Evolutionary conservation across 1,140 invertebrate species (phyloP).

Genomic region (Plodia interpunctella): DNA sequence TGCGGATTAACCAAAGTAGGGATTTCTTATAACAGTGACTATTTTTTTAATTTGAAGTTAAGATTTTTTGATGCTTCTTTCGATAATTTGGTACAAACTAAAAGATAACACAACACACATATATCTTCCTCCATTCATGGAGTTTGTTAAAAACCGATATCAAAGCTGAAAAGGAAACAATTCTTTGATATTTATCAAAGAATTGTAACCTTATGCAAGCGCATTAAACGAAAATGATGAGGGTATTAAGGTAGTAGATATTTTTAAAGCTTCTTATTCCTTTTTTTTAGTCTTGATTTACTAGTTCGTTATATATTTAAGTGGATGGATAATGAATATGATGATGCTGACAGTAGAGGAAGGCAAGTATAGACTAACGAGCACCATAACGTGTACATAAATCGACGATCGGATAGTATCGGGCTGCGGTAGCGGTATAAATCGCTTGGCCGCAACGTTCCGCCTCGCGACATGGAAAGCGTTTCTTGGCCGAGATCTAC

Average conservation of each 20-base stretch:
- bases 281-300: too few relatives aligned
- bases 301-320: conserved; percentile 6
- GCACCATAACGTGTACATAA: conserved; percentile 28
- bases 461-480: conserved; percentile 49
- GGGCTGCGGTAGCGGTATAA: conserved; percentile 30
- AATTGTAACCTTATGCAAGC: conserved; percentile 42
- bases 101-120: conserved; percentile 25
- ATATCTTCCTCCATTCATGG: background rate
- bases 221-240: conserved; percentile 29
- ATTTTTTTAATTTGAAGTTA: too few relatives aligned
- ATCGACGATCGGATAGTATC: conserved; percentile 38
- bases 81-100: too few relatives aligned
- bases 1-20: too few relatives aligned
- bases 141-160: conserved; percentile 45
- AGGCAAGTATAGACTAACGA: conserved; percentile 17
- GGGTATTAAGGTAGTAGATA: conserved; percentile 18
- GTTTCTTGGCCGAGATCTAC: conserved; percentile 44
- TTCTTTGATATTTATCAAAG: conserved; percentile 52
- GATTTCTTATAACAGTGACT: too few relatives aligned
- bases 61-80: too few relatives aligned
- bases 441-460: conserved; percentile 31
- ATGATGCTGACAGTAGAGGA: conserved; percentile 11
- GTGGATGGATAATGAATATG: conserved; percentile 15
- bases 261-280: conserved; percentile 12
- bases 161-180: conserved; percentile 51